Evolutionary conservation across 1,140 invertebrate genomes (phyloP), one percentile per base, ranked within the genome.

Genomic region (Drosophila miranda): DNA sequence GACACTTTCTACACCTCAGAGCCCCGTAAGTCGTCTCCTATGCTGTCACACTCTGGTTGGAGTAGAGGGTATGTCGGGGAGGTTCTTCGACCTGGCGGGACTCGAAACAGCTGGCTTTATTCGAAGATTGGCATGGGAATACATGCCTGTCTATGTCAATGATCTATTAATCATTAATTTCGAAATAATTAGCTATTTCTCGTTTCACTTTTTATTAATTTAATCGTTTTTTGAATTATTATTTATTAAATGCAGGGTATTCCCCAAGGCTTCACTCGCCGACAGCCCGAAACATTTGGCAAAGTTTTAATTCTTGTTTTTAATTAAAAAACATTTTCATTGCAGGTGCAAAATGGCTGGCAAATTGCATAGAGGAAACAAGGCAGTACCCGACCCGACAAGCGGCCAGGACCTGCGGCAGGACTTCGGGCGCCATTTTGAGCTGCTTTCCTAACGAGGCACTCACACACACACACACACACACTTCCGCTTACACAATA

Each of bases 321-420:
- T 74, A 74, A 74, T 74, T 74, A 74, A 52, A 60, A 53, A 62
- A 74, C 49, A 64, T 66, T 73, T 78, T 73, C 67, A 83, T 71
- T 83, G 79, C 79, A 76, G 81, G 81, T 83, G 80, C 60, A 78
- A 82, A 82, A 78, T 78, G 60, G 64, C 60, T 83, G 75, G 79
- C 50, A 82, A 82, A 82, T 83, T 82, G 79, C 79, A 82, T 75
- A 62, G 56, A 53, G 54, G 49, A 68, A 51, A 56, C 66, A 68
- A 60, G 42, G 48, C 55, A 69, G 52, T 16, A 38, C 34, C 34
- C 30, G 9, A 34, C 30, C 30, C 34, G 34, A 13, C 34, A 11
- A 11, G 11, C 30, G 30, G 30, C 3, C 11, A 11, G 11, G 34
- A 38, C 34, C 34, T 38, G 34, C 11, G 34, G 44, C 55, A 50